Evolutionary conservation across 1,140 invertebrate genomes (phyloP), one percentile per base, ranked within the genome.

Genomic region (Bombus pascuorum): DNA sequence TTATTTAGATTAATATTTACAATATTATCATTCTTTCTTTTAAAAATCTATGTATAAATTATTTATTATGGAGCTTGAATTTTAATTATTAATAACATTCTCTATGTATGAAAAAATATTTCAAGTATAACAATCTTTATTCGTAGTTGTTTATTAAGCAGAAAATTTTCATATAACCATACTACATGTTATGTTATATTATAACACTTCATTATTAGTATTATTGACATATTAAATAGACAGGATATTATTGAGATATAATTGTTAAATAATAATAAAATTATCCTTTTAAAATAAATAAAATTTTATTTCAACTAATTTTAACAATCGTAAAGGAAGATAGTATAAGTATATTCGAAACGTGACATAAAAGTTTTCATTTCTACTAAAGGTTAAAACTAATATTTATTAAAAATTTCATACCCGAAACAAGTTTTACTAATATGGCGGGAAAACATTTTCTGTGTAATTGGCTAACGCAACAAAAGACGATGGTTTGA

Each of bases 401-500:
- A 3, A 15, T 62, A 81, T 70, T n/a, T 78, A 47, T 28, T 37
- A 62, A 39, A 78, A 76, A 53, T 81, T 87, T 71, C 86, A 37
- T 92, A 92, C 91, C 89, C 83, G 12, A 91, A 72, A 74, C 71
- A 74, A 59, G 25, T 68, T 81, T 89, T 88, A 75, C 92, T 88
- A 89, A 89, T 72, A 68, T 88, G 90, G 88, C 88, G 90, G 90
- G 89, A 91, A 91, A 88, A 86, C 75, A 83, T 89, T 82, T 47
- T 83, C 87, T 59, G 88, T 91, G 66, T 80, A 92, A 92, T 89
- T 91, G 88, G 90, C 71, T 47, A 78, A 76, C 44, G 53, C 13
- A 22, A 32, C 78, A 86, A 81, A 78, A 78, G 89, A 88, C 87
- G 86, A 88, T 75, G 86, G 82, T 88, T 87, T 89, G 53, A 73